Evolutionary conservation across 2,888 invertebrate genomes (phyloP), one percentile per base, ranked within the genome.

Genomic region (Kryphioiulus occultus): DNA sequence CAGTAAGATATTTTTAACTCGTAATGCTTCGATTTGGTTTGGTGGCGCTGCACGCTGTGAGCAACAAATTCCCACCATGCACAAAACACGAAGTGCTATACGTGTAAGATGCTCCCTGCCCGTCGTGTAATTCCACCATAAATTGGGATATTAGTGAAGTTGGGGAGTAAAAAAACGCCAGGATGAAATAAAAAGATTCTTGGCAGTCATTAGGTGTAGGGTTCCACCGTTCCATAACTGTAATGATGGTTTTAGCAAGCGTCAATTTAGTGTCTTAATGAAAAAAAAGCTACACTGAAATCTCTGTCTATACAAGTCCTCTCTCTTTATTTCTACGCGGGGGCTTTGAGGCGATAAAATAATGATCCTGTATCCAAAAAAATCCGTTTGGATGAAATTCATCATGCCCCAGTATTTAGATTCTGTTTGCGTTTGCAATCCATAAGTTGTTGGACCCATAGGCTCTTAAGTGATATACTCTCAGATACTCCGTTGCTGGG

Each of bases 201-300:
- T 35, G 22, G 84, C 26, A 84, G 84, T 35, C 84, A 84, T 84
- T 84, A 84, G 84, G 84, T 84, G 42, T 9, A 32, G 84, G 84
- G 84, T 42, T 42, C 35, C 84, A 84, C 22, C 30, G 84, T 42
- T 22, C 84, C 84, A 84, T 84, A 84, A 84, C 32, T 84, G 84
- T 35, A 84, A 84, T 84, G 84, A 84, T 84, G 42, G 84, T 84
- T 84, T 83, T 84, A 84, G 35, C 42, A 84, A 84, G 84, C n/a
- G 83, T 84, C 84, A 84, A 35, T 84, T 84, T 22, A 42, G 35
- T 44, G 9, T 84, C 84, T 22, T 84, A 84, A 84, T 84, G 35
- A 42, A 84, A 84, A n/a, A 78, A 19, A 26, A 35, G 1, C 84
- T 19, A 84, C 84, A 4, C 42, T 17, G 35, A 39, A n/a, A 39